Percentiles rank a stretch among this genome's conserved stretches.
Evolutionary conservation across 2,113 vertebrate genomes (phyloP).

Genomic region (Formicarius rufipectus): DNA sequence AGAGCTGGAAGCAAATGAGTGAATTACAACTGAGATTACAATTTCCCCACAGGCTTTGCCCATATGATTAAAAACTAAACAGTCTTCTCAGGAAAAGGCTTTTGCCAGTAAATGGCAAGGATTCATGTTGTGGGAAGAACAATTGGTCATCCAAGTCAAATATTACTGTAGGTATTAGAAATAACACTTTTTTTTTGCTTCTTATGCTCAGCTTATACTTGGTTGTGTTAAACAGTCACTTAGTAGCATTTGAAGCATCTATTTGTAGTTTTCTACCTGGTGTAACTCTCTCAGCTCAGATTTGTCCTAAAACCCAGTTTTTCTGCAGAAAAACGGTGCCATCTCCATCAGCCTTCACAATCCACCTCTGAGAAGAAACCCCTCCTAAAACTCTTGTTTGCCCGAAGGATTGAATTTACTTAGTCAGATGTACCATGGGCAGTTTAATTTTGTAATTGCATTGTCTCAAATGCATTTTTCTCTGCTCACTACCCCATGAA

Average conservation of each 20-base stretch:
- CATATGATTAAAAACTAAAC: neutral
- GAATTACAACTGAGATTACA: neutral
- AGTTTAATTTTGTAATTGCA: constrained; percentile 14
- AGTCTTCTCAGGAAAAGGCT: neutral
- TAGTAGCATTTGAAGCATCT: neutral
- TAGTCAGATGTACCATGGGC: neutral
- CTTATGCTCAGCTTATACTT: neutral
- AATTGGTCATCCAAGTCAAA: neutral
- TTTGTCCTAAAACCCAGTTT: neutral
- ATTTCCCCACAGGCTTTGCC: neutral
- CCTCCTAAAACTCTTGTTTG: neutral
- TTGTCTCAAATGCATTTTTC: constrained; percentile 20
- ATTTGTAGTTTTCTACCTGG: neutral
- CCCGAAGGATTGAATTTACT: neutral
- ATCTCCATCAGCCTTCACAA: neutral
- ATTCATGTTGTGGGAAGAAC: neutral
- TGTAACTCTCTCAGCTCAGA: neutral
- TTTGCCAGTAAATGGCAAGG: neutral
- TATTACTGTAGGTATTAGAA: neutral
- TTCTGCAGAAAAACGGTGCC: neutral
- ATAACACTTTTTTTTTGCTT: neutral
- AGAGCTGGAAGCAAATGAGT: neutral
- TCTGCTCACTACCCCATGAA: neutral
- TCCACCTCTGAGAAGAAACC: neutral
- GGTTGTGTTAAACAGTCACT: neutral